Percentiles rank a stretch among this genome's conserved stretches.
These are phyloP conservation scores for Panopea generosa DNA, from an alignment of 2,888 invertebrate species.

Conservation along the genomic window DNA sequence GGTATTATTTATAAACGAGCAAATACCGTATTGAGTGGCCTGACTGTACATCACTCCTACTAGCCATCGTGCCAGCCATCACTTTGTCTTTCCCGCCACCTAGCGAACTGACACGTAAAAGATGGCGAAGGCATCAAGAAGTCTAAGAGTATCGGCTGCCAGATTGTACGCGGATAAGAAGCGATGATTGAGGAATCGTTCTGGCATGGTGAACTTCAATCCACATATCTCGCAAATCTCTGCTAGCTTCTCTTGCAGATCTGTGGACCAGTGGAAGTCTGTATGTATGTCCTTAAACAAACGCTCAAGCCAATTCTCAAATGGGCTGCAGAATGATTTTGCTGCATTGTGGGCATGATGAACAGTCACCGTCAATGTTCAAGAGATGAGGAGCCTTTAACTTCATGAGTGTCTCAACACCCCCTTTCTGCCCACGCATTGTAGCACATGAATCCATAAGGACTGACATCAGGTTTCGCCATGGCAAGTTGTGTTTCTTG, in stretches of 20 bases:
- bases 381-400: constrained; percentile 64
- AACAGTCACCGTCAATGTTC: constrained; percentile 70
- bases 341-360: constrained; percentile 70
- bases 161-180: constrained; percentile 56
- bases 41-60: too few relatives aligned
- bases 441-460: constrained; percentile 68
- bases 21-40: too few relatives aligned
- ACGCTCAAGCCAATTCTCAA: constrained; percentile 50
- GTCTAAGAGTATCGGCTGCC: constrained; percentile 14
- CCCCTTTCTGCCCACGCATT: constrained; percentile 64
- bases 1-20: too few relatives aligned
- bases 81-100: too few relatives aligned
- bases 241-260: constrained; percentile 36
- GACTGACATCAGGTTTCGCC: constrained; percentile 61
- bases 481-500: constrained; percentile 54
- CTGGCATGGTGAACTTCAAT: constrained; percentile 51
- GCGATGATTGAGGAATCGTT: constrained; percentile 48
- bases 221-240: constrained; percentile 47
- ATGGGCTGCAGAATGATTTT: constrained; percentile 62
- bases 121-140: constrained; percentile 29
- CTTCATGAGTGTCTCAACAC: constrained; percentile 59
- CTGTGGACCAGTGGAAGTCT: constrained; percentile 61
- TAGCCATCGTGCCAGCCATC: too few relatives aligned
- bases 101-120: constrained; percentile 23
- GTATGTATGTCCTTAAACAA: constrained; percentile 49